Evolutionary conservation across 2,888 invertebrate species (phyloP).

Genomic region (Notodonta ziczac): DNA sequence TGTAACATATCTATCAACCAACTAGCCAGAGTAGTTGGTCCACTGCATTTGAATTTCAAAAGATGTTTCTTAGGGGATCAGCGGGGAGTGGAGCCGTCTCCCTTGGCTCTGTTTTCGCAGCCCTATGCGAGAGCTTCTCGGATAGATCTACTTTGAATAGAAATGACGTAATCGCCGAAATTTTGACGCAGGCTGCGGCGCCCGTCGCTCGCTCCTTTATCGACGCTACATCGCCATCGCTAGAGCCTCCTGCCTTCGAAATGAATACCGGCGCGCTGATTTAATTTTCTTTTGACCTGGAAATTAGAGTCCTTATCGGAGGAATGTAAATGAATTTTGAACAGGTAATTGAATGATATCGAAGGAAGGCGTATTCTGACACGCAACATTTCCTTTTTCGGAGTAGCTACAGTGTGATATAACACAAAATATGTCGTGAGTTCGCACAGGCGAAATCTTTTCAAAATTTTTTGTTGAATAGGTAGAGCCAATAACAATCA

Average conservation of each 20-base stretch:
- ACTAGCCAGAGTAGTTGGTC: constrained; percentile 42
- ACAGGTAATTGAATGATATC: constrained; percentile 22
- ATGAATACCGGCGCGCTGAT: constrained; percentile 45
- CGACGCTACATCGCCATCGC: constrained; percentile 52
- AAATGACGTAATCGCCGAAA: constrained; percentile 66
- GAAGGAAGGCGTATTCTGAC: background rate
- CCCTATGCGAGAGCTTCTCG: constrained; percentile 46
- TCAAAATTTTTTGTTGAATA: too few species aligned
- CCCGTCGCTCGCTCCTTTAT: constrained; percentile 50
- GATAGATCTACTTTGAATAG: constrained; percentile 64
- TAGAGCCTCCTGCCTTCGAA: constrained; percentile 41
- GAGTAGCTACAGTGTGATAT: background rate
- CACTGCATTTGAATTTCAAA: constrained; percentile 62
- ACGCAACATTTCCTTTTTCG: background rate
- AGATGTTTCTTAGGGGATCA: constrained; percentile 49
- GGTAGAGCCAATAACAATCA: too few species aligned
- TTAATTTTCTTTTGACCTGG: constrained; percentile 48
- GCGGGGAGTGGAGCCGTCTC: constrained; percentile 33
- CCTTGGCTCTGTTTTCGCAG: constrained; percentile 44
- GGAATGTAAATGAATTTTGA: constrained; percentile 31
- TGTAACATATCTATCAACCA: constrained; percentile 35
- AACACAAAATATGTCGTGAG: background rate
- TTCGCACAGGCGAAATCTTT: too few species aligned
- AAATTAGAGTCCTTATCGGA: constrained; percentile 36
- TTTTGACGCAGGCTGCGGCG: constrained; percentile 59